Base-by-base conservation (phyloP, 1,140 invertebrate species). In the Charaxes varanes region DNA sequence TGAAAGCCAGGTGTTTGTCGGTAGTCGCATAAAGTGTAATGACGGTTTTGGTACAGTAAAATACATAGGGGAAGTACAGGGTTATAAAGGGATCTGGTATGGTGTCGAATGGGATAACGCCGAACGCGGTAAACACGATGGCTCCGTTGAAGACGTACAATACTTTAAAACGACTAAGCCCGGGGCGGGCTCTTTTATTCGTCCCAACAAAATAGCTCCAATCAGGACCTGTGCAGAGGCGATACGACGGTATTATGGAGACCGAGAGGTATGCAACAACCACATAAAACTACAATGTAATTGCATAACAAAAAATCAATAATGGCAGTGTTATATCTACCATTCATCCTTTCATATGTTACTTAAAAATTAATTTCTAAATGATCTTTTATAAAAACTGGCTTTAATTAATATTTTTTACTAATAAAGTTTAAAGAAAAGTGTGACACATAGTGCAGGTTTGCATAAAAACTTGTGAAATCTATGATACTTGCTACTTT, bases 81-180 rank as follows among this genome's bases (percentile, higher is more conserved):
- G 87, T 2, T 85, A 89, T 47, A 67, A 82, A 33, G 87, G 87
- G 1, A 68, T 76, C 21, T 98, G 96, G 96, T 85, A 95, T 42
- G 96, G 97, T 1, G 88, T 98, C 8, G 96, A 98, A 67, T 98
- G 96, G 96, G 96, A 98, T 84, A 91, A 97, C 72, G 86, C 89
- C 2, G 71, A 78, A 14, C 86, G 96, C 61, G 96, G 96, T 6
- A 97, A 97, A 77, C 96, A 99, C 67, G 90, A 96, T 88, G 96
- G 96, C 0, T 89, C 86, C 17, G 88, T 96, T 37, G 88, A 96
- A 53, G 92, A 91, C 27, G 80, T 90, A 26, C 86, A 89, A 55
- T 98, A 97, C 78, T 98, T 97, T 71, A 87, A 88, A 63, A 91
- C 94, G 2, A 64, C 65, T 84, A 82, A 88, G 70, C 85, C 87